Base-by-base conservation (phyloP, 2,888 invertebrate genomes). In the Drosophila cognata region DNA sequence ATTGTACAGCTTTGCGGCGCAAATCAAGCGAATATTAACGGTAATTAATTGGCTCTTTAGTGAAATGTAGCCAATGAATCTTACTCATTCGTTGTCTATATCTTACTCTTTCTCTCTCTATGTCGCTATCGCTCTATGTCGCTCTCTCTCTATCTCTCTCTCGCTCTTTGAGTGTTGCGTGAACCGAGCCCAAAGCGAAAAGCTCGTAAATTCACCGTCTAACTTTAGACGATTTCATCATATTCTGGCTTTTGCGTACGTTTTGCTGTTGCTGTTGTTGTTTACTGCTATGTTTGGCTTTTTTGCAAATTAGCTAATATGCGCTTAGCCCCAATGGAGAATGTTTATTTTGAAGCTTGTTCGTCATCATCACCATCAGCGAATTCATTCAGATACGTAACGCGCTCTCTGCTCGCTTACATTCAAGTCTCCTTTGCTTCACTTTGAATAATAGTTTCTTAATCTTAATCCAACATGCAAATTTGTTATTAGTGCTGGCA, bases 141-240 rank as follows among this genome's bases (percentile, higher is more conserved):
- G n/a, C 33, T 38, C 62, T 59, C 55, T 43, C 13, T 38, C 28
- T 46, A 13, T 31, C 6, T 13, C 29, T 29, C 18, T 28, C 25
- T 50, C 35, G 33, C 36, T 18, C 13, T 36, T 41, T 43, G 11
- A 16, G 31, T 52, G 61, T 88, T 83, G 74, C 85, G 82, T 84
- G 79, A 75, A 73, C 74, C 79, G 53, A 75, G 57, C 87, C 87
- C 81, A 58, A 70, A 16, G 8, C 46, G 62, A 68, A 71, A 80
- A 60, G 38, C 57, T 38, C 65, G 57, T 66, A 48, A 76, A 84
- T 64, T 72, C 71, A 71, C 43, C 53, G 74, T 73, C 83, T 82
- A 89, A 88, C 60, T 84, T 87, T 89, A 79, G 89, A 72, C 73
- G 79, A 85, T 85, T 87, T 89, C 89, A 87, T 85, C 88, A 89